Conservation (phyloP, 2,888 invertebrate species). For the Parthenolecanium corni region DNA sequence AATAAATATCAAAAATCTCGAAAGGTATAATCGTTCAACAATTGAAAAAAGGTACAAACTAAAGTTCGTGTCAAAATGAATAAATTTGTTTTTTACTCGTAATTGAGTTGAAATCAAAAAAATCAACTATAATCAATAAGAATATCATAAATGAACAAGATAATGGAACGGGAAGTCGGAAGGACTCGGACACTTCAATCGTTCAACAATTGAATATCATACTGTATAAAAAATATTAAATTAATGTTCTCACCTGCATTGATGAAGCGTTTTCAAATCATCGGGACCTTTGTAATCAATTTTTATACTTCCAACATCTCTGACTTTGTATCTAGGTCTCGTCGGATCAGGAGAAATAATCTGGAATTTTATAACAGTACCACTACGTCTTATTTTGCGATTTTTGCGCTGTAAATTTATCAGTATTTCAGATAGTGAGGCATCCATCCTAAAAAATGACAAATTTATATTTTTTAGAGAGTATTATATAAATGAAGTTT, state of each 20-base stretch:
- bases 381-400: conserved; percentile 14
- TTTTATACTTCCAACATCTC: conserved; percentile 16
- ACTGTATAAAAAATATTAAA: no score
- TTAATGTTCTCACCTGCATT: conserved; percentile 18
- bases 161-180: no score
- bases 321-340: conserved; percentile 3
- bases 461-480: not conserved
- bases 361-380: conserved; percentile 13
- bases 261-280: conserved; percentile 18
- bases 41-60: no score
- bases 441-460: conserved; percentile 13
- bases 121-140: not conserved
- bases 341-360: conserved; percentile 18
- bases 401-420: conserved; percentile 13
- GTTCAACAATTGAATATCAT: no score
- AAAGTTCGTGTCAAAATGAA: no score
- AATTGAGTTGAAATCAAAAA: no score
- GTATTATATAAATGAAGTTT: not conserved
- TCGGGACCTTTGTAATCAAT: conserved; percentile 21
- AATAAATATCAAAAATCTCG: no score
- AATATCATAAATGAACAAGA: not conserved
- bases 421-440: conserved; percentile 15
- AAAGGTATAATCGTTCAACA: no score
- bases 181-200: no score
- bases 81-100: no score